Evolutionary conservation across 2,797 vertebrate species (phyloP), one percentile per base, ranked within the genome.

Genomic region (Gorsachius magnificus): DNA sequence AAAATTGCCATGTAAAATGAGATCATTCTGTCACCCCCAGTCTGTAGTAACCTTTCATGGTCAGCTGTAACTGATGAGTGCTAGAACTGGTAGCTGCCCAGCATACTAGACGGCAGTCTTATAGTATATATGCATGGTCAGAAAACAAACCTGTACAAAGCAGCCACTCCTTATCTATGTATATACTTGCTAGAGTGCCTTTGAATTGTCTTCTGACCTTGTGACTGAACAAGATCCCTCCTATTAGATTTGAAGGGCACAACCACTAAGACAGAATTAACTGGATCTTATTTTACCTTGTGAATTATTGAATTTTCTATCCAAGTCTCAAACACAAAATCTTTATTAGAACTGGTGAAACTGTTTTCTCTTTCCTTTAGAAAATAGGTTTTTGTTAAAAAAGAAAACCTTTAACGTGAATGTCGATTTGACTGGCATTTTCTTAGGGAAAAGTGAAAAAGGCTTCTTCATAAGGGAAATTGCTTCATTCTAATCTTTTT

Each of bases 291-390:
- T 88, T 96, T 90, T 87, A 82, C 15, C 29, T 88, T 6, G 36
- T 91, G 66, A 90, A 95, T 90, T 86, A 93, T 60, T 88, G 60
- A 96, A 65, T 79, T 94, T 96, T 87, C 70, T 83, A 65, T 90
- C 53, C 79, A 25, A 60, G 41, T 51, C n/a, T 91, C 74, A 82
- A 95, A 82, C 43, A 83, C 10, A 88, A 89, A 83, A 38, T 45
- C 36, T 86, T 91, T 88, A 72, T 81, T 83, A 75, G 36, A 76
- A 56, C 8, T 28, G 17, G 7, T 54, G 54, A 86, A 93, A 79
- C 19, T 5, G 1, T 45, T 81, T 79, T 71, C 28, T 70, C 89
- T 77, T 87, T 63, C 71, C 57, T 61, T 61, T 43, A 63, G 50
- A 86, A 92, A 65, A 54, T 36, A 38, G 16, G 6, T 6, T 77